A percentile compares a stretch with the other conserved stretches of the same genome.
Evolutionary conservation across 2,113 vertebrate genomes (phyloP).

Genomic region (Laticauda laticaudata): DNA sequence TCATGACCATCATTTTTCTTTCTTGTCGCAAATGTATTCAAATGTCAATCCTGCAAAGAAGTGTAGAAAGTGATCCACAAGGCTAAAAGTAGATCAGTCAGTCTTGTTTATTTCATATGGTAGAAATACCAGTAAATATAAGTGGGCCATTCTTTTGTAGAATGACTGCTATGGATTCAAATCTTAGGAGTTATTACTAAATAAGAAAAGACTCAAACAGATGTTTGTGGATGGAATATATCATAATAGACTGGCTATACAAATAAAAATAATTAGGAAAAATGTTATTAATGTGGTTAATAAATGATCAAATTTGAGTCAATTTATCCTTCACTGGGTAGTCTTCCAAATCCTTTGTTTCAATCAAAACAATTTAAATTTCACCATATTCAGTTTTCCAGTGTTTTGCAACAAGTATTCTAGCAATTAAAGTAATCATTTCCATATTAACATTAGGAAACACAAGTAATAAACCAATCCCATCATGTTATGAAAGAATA

Average conservation of each 20-base stretch:
- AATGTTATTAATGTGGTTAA: not conserved
- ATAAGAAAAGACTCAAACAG: not conserved
- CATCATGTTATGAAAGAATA: not conserved
- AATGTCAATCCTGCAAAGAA: not conserved
- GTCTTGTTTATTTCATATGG: not conserved
- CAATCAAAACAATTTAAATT: not conserved
- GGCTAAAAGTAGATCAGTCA: not conserved
- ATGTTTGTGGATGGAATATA: not conserved
- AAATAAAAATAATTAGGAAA: not conserved
- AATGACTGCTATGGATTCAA: not conserved
- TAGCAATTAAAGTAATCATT: not conserved
- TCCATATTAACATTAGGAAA: not conserved
- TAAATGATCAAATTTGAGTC: not conserved
- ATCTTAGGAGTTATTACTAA: not conserved
- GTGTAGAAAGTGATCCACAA: not conserved
- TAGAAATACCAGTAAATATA: not conserved
- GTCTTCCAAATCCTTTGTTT: not conserved
- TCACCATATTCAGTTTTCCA: not conserved
- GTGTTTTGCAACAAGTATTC: not conserved
- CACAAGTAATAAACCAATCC: not conserved
- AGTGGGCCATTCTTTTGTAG: not conserved
- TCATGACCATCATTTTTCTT: not conserved
- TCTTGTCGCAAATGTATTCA: not conserved
- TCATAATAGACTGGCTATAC: not conserved
- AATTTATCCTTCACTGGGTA: not conserved